phyloP scores from a whole-genome alignment of 2,888 invertebrate species.

The Xylophagus ater region DNA sequence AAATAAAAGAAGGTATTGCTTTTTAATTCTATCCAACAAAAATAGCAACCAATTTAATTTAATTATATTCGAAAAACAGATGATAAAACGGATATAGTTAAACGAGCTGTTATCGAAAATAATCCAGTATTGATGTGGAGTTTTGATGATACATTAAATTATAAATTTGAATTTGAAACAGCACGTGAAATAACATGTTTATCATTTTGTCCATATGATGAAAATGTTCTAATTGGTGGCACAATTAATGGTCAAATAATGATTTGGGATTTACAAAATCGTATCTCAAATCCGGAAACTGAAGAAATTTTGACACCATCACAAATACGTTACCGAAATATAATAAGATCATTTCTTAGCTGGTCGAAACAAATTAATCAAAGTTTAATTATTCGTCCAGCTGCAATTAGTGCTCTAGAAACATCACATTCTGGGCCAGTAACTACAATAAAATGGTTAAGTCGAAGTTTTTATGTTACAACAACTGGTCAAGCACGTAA shows the following conservation, averaged over 20 bases:
- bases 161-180: slow-evolving; percentile 57
- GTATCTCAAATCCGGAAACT: slow-evolving; percentile 50
- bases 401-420: slow-evolving; percentile 50
- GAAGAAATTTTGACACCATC: slow-evolving; percentile 49
- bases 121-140: slow-evolving; percentile 67
- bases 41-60: no score
- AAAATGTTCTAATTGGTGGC: slow-evolving; percentile 59
- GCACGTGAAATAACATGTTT: slow-evolving; percentile 53
- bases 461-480: slow-evolving; percentile 47
- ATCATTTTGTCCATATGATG: slow-evolving; percentile 57
- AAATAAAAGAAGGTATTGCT: no score
- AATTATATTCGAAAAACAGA: slow-evolving; percentile 15
- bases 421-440: slow-evolving; percentile 54
- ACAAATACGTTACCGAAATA: slow-evolving; percentile 49
- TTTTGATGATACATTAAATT: slow-evolving; percentile 54
- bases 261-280: slow-evolving; percentile 57
- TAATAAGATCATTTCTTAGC: slow-evolving; percentile 49
- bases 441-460: slow-evolving; percentile 56
- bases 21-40: no score
- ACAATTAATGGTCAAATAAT: slow-evolving; percentile 59
- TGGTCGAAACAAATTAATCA: slow-evolving; percentile 59
- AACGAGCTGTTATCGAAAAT: slow-evolving; percentile 47
- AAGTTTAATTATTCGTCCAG: slow-evolving; percentile 46
- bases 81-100: slow-evolving; percentile 40
- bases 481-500: slow-evolving; percentile 46